Base-by-base conservation (phyloP, 2,797 vertebrate genomes). In the Spinibarbus caldwelli region DNA sequence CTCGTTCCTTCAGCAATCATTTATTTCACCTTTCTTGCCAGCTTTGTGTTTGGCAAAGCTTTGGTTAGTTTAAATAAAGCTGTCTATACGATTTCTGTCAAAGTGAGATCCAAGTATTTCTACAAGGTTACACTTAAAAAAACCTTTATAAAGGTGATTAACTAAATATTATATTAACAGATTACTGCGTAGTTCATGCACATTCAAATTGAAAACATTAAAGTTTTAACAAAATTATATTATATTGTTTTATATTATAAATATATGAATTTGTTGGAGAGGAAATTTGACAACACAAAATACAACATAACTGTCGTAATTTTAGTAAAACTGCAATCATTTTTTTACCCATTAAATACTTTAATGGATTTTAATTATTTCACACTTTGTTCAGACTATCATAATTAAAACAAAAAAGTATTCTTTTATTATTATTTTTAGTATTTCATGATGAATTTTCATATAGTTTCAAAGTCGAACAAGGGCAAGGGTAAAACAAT, bases 11-110 rank as follows among this genome's bases (percentile, higher is more conserved):
- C 23, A 43, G 54, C 31, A 52, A 57, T 66, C 5, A 87, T 70
- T 75, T 78, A n/a, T 80, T 86, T 67, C 64, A 43, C 21, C 19
- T 81, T 57, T 78, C 82, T 78, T 41, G 72, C 68, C 72, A 89
- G 49, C 59, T 81, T 78, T 45, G 57, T 84, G 57, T 59, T 45
- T 15, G 47, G 41, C 21, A 80, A 67, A 80, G 49, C n/a, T 36
- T 67, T 67, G 3, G 64, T 67, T 67, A 67, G 49, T 52, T 41
- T 70, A 85, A 52, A 68, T 59, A 67, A 84, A 54, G 52, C 36
- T 78, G 78, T 78, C 71, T 31, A 49, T 62, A 59, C n/a, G 19
- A 21, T 75, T 83, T 85, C 49, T 41, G 45, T 52, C 38, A 34
- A 80, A 80, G 71, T 76, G n/a, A 21, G 45, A 84, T 82, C 34